phyloP scores from a whole-genome alignment of 2,113 vertebrate species.

The Equus quagga region DNA sequence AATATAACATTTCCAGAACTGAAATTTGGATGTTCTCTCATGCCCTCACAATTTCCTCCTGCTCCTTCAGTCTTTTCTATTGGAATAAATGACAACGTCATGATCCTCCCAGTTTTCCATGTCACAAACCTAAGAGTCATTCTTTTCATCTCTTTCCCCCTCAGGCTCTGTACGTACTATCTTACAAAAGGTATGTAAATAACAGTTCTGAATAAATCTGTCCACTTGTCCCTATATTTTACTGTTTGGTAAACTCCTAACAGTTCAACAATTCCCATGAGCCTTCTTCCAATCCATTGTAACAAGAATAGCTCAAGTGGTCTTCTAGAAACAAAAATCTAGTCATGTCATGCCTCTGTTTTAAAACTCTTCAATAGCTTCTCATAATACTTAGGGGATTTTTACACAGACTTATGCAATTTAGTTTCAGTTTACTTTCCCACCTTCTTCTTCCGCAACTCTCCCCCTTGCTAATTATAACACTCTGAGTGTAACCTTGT shows the following conservation, averaged over 20 bases:
- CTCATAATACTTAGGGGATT: neutral
- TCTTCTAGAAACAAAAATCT: neutral
- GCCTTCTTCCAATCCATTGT: neutral
- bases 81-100: neutral
- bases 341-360: neutral
- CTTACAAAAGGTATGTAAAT: neutral
- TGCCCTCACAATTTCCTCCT: neutral
- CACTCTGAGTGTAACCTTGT: neutral
- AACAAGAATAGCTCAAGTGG: neutral
- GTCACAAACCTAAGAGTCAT: neutral
- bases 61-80: neutral
- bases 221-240: neutral
- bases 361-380: neutral
- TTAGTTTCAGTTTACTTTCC: neutral
- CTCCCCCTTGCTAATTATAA: neutral
- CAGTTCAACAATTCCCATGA: neutral
- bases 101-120: neutral
- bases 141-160: neutral
- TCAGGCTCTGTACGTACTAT: neutral
- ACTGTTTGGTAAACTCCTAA: neutral
- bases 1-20: neutral
- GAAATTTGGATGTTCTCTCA: neutral
- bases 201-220: neutral
- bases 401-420: neutral
- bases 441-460: neutral